phyloP scores from a whole-genome alignment of 1,140 invertebrate species.

The Tetragnatha versicolor region DNA sequence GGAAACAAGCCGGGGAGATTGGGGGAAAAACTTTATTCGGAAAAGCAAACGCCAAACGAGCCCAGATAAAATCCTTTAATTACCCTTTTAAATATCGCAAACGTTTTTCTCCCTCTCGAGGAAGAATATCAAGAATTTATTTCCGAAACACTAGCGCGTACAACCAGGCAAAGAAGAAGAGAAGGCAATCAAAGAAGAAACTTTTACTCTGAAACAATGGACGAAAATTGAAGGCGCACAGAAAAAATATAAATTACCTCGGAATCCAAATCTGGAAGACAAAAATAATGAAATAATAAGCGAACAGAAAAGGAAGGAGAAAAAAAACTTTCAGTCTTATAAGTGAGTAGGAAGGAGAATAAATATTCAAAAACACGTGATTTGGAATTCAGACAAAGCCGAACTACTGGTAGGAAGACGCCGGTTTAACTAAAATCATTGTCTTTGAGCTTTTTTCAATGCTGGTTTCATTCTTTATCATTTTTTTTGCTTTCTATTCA shows the following conservation, averaged over 20 bases:
- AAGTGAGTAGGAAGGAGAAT: conserved; percentile 2
- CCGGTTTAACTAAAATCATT: conserved; percentile 35
- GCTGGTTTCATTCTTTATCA: not conserved
- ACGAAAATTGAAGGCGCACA: too few relatives aligned
- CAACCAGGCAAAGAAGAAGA: not conserved
- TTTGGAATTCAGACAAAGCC: conserved; percentile 9
- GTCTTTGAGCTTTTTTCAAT: not conserved
- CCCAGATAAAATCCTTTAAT: conserved; percentile 18
- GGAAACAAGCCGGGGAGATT: too few relatives aligned
- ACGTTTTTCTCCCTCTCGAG: not conserved
- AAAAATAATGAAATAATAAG: conserved; percentile 8
- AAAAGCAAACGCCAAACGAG: too few relatives aligned
- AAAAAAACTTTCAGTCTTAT: too few relatives aligned
- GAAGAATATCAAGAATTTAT: too few relatives aligned
- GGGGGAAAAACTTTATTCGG: too few relatives aligned
- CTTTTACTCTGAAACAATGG: not conserved
- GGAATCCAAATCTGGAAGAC: not conserved
- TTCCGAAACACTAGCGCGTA: not conserved
- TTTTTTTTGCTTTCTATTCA: not conserved
- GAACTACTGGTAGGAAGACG: not conserved
- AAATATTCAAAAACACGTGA: conserved; percentile 23
- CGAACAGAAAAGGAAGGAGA: too few relatives aligned
- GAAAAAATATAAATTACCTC: conserved; percentile 7
- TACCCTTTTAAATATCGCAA: conserved; percentile 1
- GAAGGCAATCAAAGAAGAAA: not conserved